Percentiles rank a stretch among this genome's conserved stretches.
Evolutionary conservation across 2,888 invertebrate genomes (phyloP).

Genomic region (Zaprionus bogoriensis): DNA sequence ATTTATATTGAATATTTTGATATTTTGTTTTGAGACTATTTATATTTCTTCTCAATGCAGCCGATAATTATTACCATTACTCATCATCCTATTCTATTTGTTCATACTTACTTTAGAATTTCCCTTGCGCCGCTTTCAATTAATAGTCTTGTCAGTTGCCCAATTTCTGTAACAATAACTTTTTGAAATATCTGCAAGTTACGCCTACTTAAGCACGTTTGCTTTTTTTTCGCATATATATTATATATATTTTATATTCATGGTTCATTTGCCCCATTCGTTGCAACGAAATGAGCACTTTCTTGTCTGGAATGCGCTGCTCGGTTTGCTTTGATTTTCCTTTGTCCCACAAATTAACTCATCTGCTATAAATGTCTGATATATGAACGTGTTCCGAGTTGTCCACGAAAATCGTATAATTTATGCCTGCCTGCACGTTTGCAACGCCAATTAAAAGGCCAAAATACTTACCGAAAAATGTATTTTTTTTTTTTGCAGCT

Average conservation of each 20-base stretch:
- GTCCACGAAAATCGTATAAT: background rate
- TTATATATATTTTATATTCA: background rate
- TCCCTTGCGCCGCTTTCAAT: background rate
- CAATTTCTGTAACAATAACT: background rate
- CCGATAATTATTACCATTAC: too few species aligned
- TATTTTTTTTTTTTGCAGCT: background rate
- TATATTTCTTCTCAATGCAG: too few species aligned
- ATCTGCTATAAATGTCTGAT: background rate
- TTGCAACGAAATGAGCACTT: background rate
- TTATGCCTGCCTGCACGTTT: too few species aligned
- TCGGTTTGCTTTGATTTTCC: background rate
- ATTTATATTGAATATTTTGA: too few species aligned
- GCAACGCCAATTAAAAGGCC: background rate
- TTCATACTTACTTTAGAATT: background rate
- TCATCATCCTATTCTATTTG: too few species aligned
- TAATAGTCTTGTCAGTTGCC: background rate
- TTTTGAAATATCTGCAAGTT: too few species aligned
- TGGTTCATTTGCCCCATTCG: background rate
- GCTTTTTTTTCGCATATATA: background rate
- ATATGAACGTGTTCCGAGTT: background rate
- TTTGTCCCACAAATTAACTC: background rate
- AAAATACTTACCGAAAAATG: background rate
- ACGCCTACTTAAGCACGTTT: background rate
- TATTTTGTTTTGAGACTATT: too few species aligned
- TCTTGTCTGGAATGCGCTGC: too few species aligned